Percentiles rank a stretch among this genome's conserved stretches.
Evolutionary conservation across 2,113 vertebrate genomes (phyloP).

Genomic region (Microtus montanus): DNA sequence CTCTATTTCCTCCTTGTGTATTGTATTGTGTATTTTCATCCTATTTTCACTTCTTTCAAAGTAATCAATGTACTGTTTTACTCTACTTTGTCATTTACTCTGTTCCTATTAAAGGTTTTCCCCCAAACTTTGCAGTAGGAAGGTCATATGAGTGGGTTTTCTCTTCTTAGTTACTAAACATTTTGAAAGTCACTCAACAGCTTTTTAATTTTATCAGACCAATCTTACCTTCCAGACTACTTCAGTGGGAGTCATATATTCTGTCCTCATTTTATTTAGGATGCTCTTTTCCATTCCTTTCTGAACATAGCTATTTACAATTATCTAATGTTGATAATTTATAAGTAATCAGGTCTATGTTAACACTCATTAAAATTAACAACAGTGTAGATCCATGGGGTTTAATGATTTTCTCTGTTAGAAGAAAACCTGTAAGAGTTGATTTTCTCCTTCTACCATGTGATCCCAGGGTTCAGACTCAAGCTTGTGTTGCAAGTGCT

Average conservation of each 20-base stretch:
- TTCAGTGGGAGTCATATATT: not conserved
- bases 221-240: not conserved
- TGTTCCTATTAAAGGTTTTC: not conserved
- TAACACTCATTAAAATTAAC: not conserved
- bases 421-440: not conserved
- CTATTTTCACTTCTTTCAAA: not conserved
- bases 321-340: not conserved
- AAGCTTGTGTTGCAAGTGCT: not conserved
- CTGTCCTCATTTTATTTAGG: not conserved
- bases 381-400: not conserved
- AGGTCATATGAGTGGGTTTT: slow-evolving; percentile 14
- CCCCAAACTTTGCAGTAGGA: not conserved
- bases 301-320: not conserved
- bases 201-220: not conserved
- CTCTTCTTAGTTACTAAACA: slow-evolving; percentile 34
- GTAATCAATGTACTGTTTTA: not conserved
- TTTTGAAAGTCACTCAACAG: slow-evolving; percentile 32
- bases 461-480: no score
- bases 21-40: not conserved
- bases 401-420: not conserved
- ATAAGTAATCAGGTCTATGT: not conserved
- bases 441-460: not conserved
- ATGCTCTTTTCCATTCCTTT: not conserved
- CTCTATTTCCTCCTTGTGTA: not conserved
- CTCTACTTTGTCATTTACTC: not conserved